phyloP scores from a whole-genome alignment of 2,888 invertebrate genomes.

The Trachelus troglodyta region DNA sequence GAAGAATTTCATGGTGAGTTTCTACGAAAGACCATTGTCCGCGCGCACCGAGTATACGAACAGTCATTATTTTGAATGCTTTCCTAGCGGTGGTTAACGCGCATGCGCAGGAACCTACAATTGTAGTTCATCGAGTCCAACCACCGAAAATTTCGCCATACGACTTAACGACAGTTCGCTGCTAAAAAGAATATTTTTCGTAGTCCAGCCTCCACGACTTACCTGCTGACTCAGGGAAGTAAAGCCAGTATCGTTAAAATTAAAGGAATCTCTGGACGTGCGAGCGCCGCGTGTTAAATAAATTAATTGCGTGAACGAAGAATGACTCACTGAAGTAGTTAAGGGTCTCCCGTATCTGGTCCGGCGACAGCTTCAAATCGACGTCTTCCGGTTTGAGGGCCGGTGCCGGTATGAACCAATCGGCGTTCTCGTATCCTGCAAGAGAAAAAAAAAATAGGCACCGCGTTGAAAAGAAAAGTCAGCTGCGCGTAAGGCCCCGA shows the following conservation, averaged over 20 bases:
- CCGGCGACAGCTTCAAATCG: slow-evolving; percentile 87
- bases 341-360: slow-evolving; percentile 94
- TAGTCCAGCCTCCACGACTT: neutral
- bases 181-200: neutral
- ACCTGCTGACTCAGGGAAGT: neutral
- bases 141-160: neutral
- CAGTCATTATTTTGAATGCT: neutral
- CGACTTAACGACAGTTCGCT: neutral
- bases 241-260: neutral
- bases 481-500: neutral
- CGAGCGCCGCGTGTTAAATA: neutral
- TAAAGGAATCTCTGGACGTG: neutral
- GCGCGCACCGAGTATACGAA: neutral
- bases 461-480: slow-evolving; percentile 1
- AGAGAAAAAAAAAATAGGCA: slow-evolving; percentile 18
- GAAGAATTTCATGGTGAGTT: neutral
- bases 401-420: slow-evolving; percentile 93
- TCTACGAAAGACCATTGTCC: neutral
- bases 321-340: slow-evolving; percentile 94
- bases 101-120: neutral
- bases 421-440: slow-evolving; percentile 89
- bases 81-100: neutral
- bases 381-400: slow-evolving; percentile 79
- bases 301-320: neutral
- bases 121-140: accelerated